phyloP scores from a whole-genome alignment of 2,113 vertebrate genomes.

The Octodon degus region DNA sequence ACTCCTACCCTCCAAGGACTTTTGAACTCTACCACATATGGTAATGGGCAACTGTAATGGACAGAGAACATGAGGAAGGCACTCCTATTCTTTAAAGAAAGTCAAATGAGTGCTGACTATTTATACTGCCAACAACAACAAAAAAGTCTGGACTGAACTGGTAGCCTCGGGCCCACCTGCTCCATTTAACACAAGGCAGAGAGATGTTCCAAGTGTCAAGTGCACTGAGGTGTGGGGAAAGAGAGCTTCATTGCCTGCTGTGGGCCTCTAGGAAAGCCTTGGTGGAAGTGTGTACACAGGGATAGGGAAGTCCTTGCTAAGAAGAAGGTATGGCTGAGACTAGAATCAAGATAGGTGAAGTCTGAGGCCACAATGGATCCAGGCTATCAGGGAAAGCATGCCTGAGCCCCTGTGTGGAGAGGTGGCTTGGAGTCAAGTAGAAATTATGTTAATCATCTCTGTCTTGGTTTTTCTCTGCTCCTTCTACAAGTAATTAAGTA shows the following conservation, averaged over 20 bases:
- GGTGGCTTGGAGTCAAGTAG: neutral
- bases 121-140: neutral
- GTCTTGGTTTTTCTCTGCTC: slow-evolving; percentile 22
- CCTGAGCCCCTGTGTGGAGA: neutral
- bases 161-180: neutral
- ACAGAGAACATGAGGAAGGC: neutral
- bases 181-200: neutral
- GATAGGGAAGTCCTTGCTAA: neutral
- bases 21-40: neutral
- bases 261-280: neutral
- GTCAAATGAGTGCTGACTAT: neutral
- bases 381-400: neutral
- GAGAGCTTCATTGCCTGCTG: neutral
- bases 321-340: neutral
- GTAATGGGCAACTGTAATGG: neutral
- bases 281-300: neutral
- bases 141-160: neutral
- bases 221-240: neutral
- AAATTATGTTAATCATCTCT: slow-evolving; percentile 61
- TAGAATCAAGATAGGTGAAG: neutral
- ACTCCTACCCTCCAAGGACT: neutral
- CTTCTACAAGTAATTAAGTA: slow-evolving; percentile 72
- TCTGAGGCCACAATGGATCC: neutral
- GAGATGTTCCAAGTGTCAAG: neutral
- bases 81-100: neutral